Evolutionary conservation across 2,113 vertebrate genomes (phyloP).

Genomic region (crab-eating macaque (Macaca fascicularis)): T2T-MFA8v1.1 NC_088380.1:123407501-123408000

Average conservation of each 20-base stretch:
- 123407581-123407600: slow-evolving; percentile 84
- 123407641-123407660: slow-evolving; percentile 78
- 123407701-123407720: slow-evolving; percentile 52
- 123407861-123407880: neutral
- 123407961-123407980: rapidly evolving
- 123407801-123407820: neutral
- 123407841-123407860: rapidly evolving
- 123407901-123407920: neutral
- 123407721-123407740: slow-evolving; percentile 19
- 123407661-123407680: slow-evolving; percentile 46
- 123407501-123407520: slow-evolving; percentile 76
- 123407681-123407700: slow-evolving; percentile 30
- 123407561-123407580: slow-evolving; percentile 82
- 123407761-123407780: neutral
- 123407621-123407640: slow-evolving; percentile 77
- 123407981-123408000: too few species aligned
- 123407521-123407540: slow-evolving; percentile 78
- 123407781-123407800: neutral
- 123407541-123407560: slow-evolving; percentile 78
- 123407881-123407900: neutral
- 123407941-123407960: neutral
- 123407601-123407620: slow-evolving; percentile 80
- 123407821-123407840: neutral
- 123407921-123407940: neutral
- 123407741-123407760: neutral